A percentile compares a stretch with the other conserved stretches of the same genome.
Evolutionary conservation across 64 coral and sea anemone species (phyloP).

Genomic region (Hydrozoanthus tunicans): DNA sequence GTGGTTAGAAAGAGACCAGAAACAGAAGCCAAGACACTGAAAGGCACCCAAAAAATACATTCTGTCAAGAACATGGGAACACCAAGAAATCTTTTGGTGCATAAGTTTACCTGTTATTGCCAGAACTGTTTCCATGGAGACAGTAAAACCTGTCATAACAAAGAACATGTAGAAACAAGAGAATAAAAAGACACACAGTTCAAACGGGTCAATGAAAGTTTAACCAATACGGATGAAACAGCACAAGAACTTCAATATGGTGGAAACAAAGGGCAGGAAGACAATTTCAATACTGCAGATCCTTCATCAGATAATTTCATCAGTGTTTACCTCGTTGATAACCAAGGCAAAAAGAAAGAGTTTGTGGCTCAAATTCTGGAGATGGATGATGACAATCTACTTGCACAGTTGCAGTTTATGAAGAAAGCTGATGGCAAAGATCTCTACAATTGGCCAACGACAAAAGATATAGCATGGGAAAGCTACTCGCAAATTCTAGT

Average conservation of each 20-base stretch:
- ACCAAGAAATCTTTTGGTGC: constrained; percentile 15
- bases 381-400: background rate
- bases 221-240: background rate
- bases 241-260: background rate
- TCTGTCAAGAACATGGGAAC: background rate
- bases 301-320: background rate
- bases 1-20: constrained; percentile 31
- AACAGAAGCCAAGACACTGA: constrained; percentile 21
- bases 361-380: constrained; percentile 19
- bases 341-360: background rate
- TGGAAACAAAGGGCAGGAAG: background rate
- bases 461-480: constrained; percentile 12
- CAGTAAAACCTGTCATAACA: constrained; percentile 10
- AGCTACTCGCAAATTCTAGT: background rate
- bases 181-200: no score
- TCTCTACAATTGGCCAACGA: background rate
- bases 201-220: background rate
- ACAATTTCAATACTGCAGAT: background rate
- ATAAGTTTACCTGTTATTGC: constrained; percentile 2
- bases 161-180: constrained; percentile 1
- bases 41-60: constrained; percentile 14
- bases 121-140: constrained; percentile 4
- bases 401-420: constrained; percentile 16
- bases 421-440: background rate
- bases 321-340: constrained; percentile 3